Percentiles rank a stretch among this genome's conserved stretches.
phyloP scores from a whole-genome alignment of 1,140 invertebrate genomes.

The Bombus haemorrhoidalis region DNA sequence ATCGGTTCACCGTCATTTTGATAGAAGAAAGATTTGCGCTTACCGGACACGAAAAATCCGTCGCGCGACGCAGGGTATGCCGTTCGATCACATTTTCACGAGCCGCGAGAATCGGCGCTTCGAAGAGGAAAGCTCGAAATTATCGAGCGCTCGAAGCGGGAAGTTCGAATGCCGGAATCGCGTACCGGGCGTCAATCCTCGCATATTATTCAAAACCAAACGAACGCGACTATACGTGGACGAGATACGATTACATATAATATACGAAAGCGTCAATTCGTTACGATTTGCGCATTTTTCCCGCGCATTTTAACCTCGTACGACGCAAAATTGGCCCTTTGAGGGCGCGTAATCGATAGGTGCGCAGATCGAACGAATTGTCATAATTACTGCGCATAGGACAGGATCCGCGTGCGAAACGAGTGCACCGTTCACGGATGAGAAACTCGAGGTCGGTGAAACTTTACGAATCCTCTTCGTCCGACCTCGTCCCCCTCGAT shows the following conservation, averaged over 20 bases:
- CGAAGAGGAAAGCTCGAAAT: conserved; percentile 45
- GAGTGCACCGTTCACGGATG: conserved; percentile 17
- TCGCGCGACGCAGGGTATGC: background rate
- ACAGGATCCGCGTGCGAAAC: background rate
- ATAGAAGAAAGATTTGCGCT: background rate
- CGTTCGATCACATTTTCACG: conserved; percentile 40
- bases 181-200: background rate
- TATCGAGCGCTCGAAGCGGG: conserved; percentile 32
- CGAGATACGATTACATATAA: no score
- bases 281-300: background rate
- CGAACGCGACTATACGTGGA: no score
- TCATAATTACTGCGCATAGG: conserved; percentile 41
- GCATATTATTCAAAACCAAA: conserved; percentile 18
- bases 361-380: conserved; percentile 18
- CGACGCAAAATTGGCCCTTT: background rate
- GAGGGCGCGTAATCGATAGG: background rate
- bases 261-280: no score
- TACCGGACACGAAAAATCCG: conserved; percentile 23
- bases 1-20: conserved; percentile 57
- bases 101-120: conserved; percentile 16
- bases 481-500: background rate
- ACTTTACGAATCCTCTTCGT: conserved; percentile 24
- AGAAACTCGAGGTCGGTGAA: conserved; percentile 44
- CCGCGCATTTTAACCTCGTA: background rate
- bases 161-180: conserved; percentile 19